phyloP scores from a whole-genome alignment of 2,888 invertebrate genomes.

The Phania funesta region DNA sequence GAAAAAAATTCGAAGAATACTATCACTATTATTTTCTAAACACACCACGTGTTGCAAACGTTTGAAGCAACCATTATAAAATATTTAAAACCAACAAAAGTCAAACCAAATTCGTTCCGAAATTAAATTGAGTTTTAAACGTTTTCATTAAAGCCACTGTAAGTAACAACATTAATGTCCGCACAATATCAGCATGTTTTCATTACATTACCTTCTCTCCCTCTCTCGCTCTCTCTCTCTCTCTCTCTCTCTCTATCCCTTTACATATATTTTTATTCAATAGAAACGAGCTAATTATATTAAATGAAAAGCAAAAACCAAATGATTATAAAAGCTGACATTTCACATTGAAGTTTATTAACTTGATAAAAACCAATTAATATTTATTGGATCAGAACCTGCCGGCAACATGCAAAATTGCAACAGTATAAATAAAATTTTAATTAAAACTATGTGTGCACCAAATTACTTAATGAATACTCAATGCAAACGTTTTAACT shows the following conservation, averaged over 20 bases:
- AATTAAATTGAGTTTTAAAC: too few species aligned
- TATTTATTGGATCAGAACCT: constrained; percentile 5
- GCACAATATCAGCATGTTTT: too few species aligned
- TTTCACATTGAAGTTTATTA: not conserved
- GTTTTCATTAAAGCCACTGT: too few species aligned
- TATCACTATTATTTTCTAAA: too few species aligned
- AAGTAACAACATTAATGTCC: too few species aligned
- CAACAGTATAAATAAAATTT: not conserved
- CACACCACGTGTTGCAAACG: too few species aligned
- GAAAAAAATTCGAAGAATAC: too few species aligned
- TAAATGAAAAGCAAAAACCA: not conserved
- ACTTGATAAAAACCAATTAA: constrained; percentile 18
- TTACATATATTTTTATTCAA: not conserved
- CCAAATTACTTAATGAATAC: not conserved
- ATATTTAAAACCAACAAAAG: too few species aligned
- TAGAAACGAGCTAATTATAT: not conserved
- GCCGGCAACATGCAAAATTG: not conserved
- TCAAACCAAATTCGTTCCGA: too few species aligned
- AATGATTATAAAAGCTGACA: not conserved
- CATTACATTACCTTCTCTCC: too few species aligned
- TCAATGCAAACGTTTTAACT: not conserved
- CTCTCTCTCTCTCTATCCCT: not conserved
- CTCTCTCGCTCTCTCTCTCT: too few species aligned
- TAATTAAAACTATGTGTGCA: constrained; percentile 22
- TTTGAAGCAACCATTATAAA: too few species aligned